Percentiles rank a stretch among this genome's conserved stretches.
Evolutionary conservation across 1,140 invertebrate species (phyloP).

Genomic region (Parasteatoda tepidariorum): DNA sequence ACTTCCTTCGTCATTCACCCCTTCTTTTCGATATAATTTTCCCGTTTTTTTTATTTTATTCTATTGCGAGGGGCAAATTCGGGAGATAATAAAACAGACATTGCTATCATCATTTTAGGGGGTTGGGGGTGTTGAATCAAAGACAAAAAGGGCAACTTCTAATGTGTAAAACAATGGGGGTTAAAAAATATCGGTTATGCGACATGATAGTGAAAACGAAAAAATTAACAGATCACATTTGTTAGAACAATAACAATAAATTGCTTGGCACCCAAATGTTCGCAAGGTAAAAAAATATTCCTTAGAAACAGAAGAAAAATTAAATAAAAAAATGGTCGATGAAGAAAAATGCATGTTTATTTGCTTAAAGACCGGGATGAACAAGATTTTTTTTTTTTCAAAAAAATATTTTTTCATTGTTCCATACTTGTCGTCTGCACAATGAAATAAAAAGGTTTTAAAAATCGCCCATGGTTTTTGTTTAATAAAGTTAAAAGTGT

Average conservation of each 20-base stretch:
- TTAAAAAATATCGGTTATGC: slow-evolving; percentile 20
- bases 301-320: slow-evolving; percentile 2
- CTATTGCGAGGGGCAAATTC: not conserved
- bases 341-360: slow-evolving; percentile 53
- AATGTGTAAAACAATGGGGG: not conserved
- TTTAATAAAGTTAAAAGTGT: slow-evolving; percentile 61
- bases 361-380: slow-evolving; percentile 54
- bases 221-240: slow-evolving; percentile 45
- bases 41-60: not conserved
- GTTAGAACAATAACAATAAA: slow-evolving; percentile 52
- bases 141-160: slow-evolving; percentile 49
- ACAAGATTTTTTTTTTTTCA: slow-evolving; percentile 41
- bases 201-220: not conserved
- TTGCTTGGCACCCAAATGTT: not conserved
- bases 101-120: slow-evolving; percentile 41
- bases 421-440: slow-evolving; percentile 35
- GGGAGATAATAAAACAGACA: slow-evolving; percentile 55
- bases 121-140: slow-evolving; percentile 21
- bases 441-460: slow-evolving; percentile 59
- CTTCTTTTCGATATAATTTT: not conserved
- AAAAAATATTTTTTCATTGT: slow-evolving; percentile 45
- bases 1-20: not conserved
- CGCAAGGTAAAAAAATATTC: not conserved
- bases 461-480: slow-evolving; percentile 57
- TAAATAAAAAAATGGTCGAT: slow-evolving; percentile 36